Percentiles rank a stretch among this genome's conserved stretches.
These are phyloP conservation scores for Mactra quadrangularis DNA, from an alignment of 1,140 invertebrate species.

Conservation along the genomic window DNA sequence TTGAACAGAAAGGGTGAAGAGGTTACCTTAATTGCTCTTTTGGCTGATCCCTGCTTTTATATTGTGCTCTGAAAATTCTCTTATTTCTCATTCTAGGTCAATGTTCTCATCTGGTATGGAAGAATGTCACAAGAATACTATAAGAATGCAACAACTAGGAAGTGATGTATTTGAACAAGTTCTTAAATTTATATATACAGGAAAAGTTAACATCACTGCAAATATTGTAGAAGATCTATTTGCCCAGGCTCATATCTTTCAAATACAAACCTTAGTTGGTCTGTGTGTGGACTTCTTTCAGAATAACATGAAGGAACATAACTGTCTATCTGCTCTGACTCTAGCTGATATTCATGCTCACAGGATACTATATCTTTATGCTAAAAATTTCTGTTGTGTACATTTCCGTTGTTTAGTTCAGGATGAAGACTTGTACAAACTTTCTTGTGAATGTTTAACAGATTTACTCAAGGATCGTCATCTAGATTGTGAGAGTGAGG, in stretches of 20 bases:
- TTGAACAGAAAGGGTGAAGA: too few relatives aligned
- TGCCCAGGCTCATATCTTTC: constrained; percentile 78
- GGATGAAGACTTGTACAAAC: constrained; percentile 78
- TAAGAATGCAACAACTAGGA: constrained; percentile 77
- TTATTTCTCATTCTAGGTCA: too few relatives aligned
- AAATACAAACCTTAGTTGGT: constrained; percentile 75
- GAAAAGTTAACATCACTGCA: constrained; percentile 74
- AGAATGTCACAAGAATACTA: constrained; percentile 75
- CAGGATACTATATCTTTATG: constrained; percentile 73
- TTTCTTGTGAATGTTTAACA: constrained; percentile 75
- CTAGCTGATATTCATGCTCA: constrained; percentile 78
- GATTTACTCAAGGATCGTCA: constrained; percentile 75
- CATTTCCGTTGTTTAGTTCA: constrained; percentile 72
- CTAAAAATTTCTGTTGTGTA: constrained; percentile 72
- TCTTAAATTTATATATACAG: constrained; percentile 80
- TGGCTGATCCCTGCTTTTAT: too few relatives aligned
- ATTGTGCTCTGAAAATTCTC: too few relatives aligned
- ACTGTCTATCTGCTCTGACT: constrained; percentile 77
- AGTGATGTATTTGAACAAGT: constrained; percentile 76
- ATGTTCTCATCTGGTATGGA: constrained; percentile 82
- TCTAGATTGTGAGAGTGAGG: constrained; percentile 75
- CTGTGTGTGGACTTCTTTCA: constrained; percentile 78
- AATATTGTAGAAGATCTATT: constrained; percentile 77
- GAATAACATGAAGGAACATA: constrained; percentile 77
- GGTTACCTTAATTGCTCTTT: too few relatives aligned